Evolutionary conservation across 2,888 invertebrate genomes (phyloP).

Genomic region (Clivina fossor): DNA sequence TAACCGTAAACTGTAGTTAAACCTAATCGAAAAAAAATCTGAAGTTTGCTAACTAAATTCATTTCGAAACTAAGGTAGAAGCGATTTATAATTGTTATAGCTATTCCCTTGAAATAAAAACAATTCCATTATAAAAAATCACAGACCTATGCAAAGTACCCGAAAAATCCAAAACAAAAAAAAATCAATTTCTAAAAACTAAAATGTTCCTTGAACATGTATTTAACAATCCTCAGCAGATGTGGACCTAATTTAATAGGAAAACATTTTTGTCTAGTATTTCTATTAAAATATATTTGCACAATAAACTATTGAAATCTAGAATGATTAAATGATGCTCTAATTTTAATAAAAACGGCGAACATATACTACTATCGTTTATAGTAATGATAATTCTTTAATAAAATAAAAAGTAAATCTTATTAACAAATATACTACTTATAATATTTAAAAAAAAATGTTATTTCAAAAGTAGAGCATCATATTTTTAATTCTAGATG

Average conservation of each 20-base stretch:
- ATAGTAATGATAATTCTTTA: too few species aligned
- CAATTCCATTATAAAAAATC: conserved; percentile 31
- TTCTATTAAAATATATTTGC: conserved; percentile 2
- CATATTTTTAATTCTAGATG: too few species aligned
- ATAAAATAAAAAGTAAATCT: too few species aligned
- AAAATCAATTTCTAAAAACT: background rate
- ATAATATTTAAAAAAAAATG: too few species aligned
- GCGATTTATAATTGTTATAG: conserved; percentile 35
- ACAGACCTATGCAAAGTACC: conserved; percentile 24
- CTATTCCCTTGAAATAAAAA: conserved; percentile 31
- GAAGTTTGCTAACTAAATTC: conserved; percentile 27
- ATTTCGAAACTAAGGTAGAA: conserved; percentile 31
- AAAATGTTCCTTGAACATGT: conserved; percentile 16
- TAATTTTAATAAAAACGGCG: too few species aligned
- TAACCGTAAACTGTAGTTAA: conserved; percentile 33
- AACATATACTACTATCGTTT: too few species aligned
- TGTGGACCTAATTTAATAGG: conserved; percentile 15
- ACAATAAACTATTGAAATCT: background rate
- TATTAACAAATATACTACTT: too few species aligned
- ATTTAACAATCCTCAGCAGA: conserved; percentile 14
- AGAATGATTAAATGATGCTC: too few species aligned
- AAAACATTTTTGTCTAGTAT: conserved; percentile 22
- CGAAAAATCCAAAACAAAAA: conserved; percentile 19
- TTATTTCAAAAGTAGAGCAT: too few species aligned
- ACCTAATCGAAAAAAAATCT: conserved; percentile 28